phyloP scores from a whole-genome alignment of 2,113 vertebrate genomes.

The Hippocampus guttulatus region DNA sequence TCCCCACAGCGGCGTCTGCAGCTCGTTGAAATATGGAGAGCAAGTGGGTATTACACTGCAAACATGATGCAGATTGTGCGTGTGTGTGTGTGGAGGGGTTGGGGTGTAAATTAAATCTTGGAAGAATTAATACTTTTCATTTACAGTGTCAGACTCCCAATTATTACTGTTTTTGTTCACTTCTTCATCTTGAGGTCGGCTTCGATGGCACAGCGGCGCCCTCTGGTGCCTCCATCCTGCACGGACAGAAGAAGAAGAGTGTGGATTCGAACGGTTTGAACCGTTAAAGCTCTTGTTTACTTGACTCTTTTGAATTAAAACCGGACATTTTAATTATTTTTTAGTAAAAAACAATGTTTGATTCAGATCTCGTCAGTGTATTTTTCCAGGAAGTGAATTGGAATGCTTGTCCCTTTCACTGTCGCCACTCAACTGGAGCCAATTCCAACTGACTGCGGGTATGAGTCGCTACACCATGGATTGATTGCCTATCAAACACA shows the following conservation, averaged over 20 bases:
- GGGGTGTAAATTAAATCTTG: background rate
- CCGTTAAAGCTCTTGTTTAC: background rate
- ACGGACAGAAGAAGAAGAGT: constrained; percentile 10
- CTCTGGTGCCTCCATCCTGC: constrained; percentile 93
- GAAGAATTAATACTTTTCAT: constrained; percentile 17
- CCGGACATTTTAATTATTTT: background rate
- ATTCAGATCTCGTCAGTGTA: background rate
- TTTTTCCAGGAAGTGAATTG: background rate
- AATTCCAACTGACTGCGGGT: no score
- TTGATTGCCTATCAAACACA: background rate
- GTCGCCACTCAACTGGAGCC: no score
- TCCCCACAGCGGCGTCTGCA: constrained; percentile 25
- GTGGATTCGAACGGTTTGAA: background rate
- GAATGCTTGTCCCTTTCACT: background rate
- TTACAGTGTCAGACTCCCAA: constrained; percentile 1
- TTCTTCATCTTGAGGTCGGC: constrained; percentile 98
- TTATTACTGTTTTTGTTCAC: constrained; percentile 56
- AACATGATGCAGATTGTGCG: constrained; percentile 11
- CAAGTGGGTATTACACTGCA: constrained; percentile 37
- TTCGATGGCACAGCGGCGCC: constrained; percentile 94
- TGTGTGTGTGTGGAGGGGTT: background rate
- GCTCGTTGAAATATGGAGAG: constrained; percentile 28
- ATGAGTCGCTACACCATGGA: no score
- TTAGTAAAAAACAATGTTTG: background rate
- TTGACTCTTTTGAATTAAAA: background rate